Evolutionary conservation across 92 coral and sea anemone species (phyloP), one percentile per base, ranked within the genome.

Genomic region (Zoanthus gigantus): DNA sequence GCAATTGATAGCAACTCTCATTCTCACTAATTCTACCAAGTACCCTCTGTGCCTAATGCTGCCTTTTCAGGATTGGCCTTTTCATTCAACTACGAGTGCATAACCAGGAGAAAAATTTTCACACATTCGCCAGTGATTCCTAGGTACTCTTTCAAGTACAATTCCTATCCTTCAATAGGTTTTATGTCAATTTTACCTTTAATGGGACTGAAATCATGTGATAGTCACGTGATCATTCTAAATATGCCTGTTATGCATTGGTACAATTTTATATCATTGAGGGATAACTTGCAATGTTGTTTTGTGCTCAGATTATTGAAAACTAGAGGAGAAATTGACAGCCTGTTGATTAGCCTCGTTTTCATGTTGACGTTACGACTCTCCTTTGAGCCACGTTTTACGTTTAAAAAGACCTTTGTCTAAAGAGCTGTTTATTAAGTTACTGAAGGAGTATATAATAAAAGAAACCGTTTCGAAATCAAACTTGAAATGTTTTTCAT

Each of bases 291-390:
- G 72, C 42, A 23, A 7, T 67, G 5, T 18, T 67, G 42, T 67
- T 18, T 67, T 67, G 72, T 3, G 72, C 72, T 67, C 72, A 67
- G 14, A 67, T 67, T 67, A 67, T 67, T 37, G 11, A 23, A 23
- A 23, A 23, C 23, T 23, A 23, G 23, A 23, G 23, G 23, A 23
- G 23, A 23, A 23, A 23, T 67, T 67, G 42, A 34, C 32, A 67
- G 42, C 72, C 72, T 47, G 32, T 23, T 23, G 23, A 23, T 23
- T 23, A 28, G 68, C 82, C 82, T 77, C 82, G 68, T 77, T 77
- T 77, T 77, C 82, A 77, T 77, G 82, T 76, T 76, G 65, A 48
- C 76, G 7, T 71, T 71, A 71, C 34, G 34, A 71, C 76, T 71
- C 47, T 34, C 23, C 23, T 23, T 23, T 23, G 23, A 23, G 23